Conservation (phyloP, 2,113 vertebrate genomes). For the Zosterops hypoxanthus region DNA sequence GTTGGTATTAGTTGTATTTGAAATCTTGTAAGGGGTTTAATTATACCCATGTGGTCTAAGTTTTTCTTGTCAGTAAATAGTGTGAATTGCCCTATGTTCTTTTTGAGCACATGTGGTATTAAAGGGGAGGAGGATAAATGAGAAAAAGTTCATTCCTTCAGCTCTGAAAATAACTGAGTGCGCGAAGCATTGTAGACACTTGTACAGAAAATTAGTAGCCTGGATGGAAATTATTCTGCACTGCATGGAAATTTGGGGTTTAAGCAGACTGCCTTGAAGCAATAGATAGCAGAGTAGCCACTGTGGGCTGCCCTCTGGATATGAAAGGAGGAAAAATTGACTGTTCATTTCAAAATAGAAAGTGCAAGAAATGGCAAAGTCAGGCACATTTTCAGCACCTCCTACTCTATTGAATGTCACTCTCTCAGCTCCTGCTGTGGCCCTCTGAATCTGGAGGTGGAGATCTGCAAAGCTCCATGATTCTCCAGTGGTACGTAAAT, state of each 20-base stretch:
- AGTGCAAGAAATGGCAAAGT: neutral
- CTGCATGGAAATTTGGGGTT: neutral
- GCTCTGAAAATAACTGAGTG: neutral
- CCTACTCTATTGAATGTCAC: neutral
- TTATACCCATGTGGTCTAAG: neutral
- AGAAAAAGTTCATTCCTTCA: neutral
- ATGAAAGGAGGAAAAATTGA: neutral
- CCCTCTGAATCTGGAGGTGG: constrained; percentile 13
- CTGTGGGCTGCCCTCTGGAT: neutral
- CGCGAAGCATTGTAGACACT: neutral
- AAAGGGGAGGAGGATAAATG: neutral
- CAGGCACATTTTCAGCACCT: neutral
- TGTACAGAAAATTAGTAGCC: neutral
- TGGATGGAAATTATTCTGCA: neutral
- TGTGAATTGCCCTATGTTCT: neutral
- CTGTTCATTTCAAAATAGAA: neutral
- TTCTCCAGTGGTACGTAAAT: neutral
- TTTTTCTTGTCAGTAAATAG: neutral
- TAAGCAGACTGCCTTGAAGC: neutral
- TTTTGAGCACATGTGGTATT: neutral
- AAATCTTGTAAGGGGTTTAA: neutral
- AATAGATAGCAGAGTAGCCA: neutral
- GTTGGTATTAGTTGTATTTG: neutral
- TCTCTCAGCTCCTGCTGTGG: neutral
- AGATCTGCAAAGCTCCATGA: neutral